These are phyloP conservation scores for Yasuhikotakia modesta DNA, from an alignment of 2,797 vertebrate species.

Conservation along the genomic window DNA sequence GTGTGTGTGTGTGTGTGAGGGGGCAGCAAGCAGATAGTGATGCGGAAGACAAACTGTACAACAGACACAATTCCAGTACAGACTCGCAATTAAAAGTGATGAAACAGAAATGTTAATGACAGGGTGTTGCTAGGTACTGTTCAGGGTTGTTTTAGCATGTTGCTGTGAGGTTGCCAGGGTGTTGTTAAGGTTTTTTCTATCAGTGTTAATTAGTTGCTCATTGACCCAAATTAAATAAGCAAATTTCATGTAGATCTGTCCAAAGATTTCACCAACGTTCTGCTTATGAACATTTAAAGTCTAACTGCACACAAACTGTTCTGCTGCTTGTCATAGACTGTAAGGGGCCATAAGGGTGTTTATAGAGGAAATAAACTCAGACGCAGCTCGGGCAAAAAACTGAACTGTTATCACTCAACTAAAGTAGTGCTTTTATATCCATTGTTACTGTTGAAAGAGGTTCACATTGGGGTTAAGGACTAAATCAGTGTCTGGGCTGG, in stretches of 20 bases:
- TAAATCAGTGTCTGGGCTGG: not conserved
- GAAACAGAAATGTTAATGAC: not conserved
- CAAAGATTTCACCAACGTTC: too few relatives aligned
- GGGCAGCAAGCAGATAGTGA: too few relatives aligned
- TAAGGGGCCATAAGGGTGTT: not conserved
- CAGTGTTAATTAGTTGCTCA: not conserved
- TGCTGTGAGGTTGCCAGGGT: not conserved
- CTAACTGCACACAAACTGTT: not conserved
- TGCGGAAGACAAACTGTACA: too few relatives aligned
- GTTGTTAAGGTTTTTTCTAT: not conserved
- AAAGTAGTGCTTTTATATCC: not conserved
- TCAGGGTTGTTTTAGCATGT: not conserved
- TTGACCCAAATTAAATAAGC: not conserved
- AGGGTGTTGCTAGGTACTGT: not conserved
- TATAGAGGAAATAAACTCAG: slow-evolving; percentile 16
- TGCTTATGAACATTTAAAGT: too few relatives aligned
- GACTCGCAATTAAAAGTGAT: not conserved
- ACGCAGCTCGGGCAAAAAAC: not conserved
- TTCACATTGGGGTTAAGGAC: not conserved
- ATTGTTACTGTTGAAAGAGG: not conserved
- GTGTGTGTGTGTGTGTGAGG: slow-evolving; percentile 9
- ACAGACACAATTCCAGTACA: too few relatives aligned
- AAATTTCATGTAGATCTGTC: not conserved
- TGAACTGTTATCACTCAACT: not conserved
- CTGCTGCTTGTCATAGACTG: not conserved